Evolutionary conservation across 1,140 invertebrate genomes (phyloP).

Genomic region (Drosophila azteca): DNA sequence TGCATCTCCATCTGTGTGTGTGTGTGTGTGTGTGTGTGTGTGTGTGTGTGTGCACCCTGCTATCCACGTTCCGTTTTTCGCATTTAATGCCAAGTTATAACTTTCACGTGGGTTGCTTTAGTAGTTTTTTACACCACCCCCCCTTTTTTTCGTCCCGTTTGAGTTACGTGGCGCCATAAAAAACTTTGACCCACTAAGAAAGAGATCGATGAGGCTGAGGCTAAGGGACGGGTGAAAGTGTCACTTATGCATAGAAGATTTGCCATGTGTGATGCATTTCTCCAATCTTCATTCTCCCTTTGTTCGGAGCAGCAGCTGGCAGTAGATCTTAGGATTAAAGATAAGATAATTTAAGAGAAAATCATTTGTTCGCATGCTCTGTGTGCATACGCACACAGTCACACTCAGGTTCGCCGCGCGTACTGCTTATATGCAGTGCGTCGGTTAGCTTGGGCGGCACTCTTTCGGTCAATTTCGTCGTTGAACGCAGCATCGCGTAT

Average conservation of each 20-base stretch:
- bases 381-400: too few species aligned
- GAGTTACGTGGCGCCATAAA: slow-evolving; percentile 48
- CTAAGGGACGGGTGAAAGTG: slow-evolving; percentile 12
- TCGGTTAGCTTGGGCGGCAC: too few species aligned
- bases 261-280: slow-evolving; percentile 26
- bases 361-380: too few species aligned
- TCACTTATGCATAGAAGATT: slow-evolving; percentile 52
- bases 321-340: too few species aligned
- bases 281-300: slow-evolving; percentile 42
- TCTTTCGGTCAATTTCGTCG: too few species aligned
- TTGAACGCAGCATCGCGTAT: too few species aligned
- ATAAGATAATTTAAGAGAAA: too few species aligned
- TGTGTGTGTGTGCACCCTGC: slow-evolving; percentile 50
- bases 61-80: slow-evolving; percentile 65
- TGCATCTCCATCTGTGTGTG: slow-evolving; percentile 10
- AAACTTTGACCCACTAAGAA: slow-evolving; percentile 1
- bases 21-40: slow-evolving; percentile 17
- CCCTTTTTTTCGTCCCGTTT: neutral
- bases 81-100: slow-evolving; percentile 74
- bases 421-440: too few species aligned
- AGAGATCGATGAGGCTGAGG: neutral
- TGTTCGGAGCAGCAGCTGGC: too few species aligned
- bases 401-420: too few species aligned
- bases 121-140: slow-evolving; percentile 40
- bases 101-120: slow-evolving; percentile 75